Conservation (phyloP, 2,113 vertebrate species). For the Triplophysa dalaica region DNA sequence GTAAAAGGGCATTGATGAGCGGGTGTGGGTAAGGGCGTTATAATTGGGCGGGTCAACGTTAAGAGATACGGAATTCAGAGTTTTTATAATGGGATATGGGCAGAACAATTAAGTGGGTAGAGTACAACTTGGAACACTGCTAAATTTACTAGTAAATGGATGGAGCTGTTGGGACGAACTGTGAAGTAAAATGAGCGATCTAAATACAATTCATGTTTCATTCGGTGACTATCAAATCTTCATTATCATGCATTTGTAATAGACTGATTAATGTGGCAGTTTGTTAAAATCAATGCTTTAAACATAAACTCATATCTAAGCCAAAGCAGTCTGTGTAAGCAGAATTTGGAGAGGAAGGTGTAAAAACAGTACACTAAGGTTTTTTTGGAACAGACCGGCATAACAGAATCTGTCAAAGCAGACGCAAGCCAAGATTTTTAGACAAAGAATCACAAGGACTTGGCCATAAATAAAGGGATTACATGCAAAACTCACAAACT, state of each 20-base stretch:
- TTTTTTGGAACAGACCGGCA: slow-evolving; percentile 8
- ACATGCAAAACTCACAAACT: slow-evolving; percentile 7
- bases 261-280: background rate
- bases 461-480: slow-evolving; percentile 7
- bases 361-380: background rate
- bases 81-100: too few relatives aligned
- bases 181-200: too few relatives aligned
- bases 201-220: too few relatives aligned
- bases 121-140: too few relatives aligned
- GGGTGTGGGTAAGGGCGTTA: background rate
- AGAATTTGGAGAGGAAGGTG: background rate
- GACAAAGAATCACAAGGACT: background rate
- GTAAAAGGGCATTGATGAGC: background rate
- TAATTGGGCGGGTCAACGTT: too few relatives aligned
- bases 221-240: background rate
- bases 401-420: slow-evolving; percentile 27
- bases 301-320: background rate
- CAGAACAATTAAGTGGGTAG: too few relatives aligned
- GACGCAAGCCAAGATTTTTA: slow-evolving; percentile 10
- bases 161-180: too few relatives aligned
- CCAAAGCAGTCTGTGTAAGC: background rate
- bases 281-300: background rate
- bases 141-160: too few relatives aligned
- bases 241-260: background rate
- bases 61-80: too few relatives aligned